Percentiles rank a stretch among this genome's conserved stretches.
Conservation (phyloP, 2,797 vertebrate genomes). For the Schizothorax lantsangensis region DNA sequence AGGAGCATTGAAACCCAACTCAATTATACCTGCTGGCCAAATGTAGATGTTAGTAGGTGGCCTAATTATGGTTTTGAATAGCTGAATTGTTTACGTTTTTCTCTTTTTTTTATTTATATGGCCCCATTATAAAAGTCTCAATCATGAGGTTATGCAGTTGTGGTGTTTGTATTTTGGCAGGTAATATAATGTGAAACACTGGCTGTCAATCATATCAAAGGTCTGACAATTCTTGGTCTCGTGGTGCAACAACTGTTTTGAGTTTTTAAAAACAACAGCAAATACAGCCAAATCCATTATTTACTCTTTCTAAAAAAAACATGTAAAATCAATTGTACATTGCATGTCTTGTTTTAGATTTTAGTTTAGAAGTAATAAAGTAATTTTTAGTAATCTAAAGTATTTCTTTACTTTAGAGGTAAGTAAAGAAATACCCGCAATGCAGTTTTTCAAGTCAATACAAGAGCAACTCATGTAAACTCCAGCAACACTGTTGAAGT, state of each 20-base stretch:
- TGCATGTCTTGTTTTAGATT: neutral
- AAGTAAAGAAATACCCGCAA: neutral
- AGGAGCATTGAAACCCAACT: neutral
- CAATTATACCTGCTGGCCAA: slow-evolving; percentile 32
- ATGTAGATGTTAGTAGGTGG: slow-evolving; percentile 26
- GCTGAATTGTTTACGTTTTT: neutral
- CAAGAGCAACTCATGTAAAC: neutral
- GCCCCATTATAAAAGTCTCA: neutral
- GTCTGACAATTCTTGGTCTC: neutral
- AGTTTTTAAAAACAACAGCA: neutral
- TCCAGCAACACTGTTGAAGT: neutral
- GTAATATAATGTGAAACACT: neutral
- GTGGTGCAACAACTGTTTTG: neutral
- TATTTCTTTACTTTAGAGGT: no score
- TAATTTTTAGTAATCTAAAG: no score
- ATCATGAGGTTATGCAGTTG: neutral
- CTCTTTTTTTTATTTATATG: neutral
- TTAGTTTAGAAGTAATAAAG: neutral
- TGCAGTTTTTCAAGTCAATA: neutral
- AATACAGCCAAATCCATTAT: slow-evolving; percentile 19
- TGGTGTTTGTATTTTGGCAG: neutral
- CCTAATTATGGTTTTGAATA: slow-evolving; percentile 14
- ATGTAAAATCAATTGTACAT: slow-evolving; percentile 7
- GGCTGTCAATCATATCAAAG: slow-evolving; percentile 26
- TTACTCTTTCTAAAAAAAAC: neutral